Percentiles rank a stretch among this genome's conserved stretches.
phyloP scores from a whole-genome alignment of 2,113 vertebrate genomes.

The Oriolus oriolus region DNA sequence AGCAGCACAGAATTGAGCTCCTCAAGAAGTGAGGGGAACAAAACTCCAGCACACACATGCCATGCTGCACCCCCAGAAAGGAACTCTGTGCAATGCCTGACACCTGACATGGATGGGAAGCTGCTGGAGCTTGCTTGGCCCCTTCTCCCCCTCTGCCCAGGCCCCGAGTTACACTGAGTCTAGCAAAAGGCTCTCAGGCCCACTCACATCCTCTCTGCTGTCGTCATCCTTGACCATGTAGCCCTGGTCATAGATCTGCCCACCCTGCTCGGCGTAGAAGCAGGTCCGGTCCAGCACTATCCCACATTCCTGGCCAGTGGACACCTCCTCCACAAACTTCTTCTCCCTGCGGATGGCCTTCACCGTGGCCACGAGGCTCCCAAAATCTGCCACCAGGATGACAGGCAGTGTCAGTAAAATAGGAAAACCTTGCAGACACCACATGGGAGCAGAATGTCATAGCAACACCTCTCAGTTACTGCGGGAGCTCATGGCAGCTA shows the following conservation, averaged over 20 bases:
- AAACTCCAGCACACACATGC: background rate
- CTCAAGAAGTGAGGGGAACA: background rate
- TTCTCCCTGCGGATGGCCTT: slow-evolving; percentile 89
- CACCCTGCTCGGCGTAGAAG: slow-evolving; percentile 97
- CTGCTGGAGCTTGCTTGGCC: background rate
- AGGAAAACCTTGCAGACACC: background rate
- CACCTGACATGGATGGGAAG: background rate
- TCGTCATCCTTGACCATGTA: slow-evolving; percentile 89
- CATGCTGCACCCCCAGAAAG: background rate
- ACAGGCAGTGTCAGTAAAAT: background rate
- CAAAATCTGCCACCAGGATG: slow-evolving; percentile 74
- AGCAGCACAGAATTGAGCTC: background rate
- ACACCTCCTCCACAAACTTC: slow-evolving; percentile 84
- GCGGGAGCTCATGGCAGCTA: background rate
- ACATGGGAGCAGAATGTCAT: background rate
- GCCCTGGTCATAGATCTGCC: slow-evolving; percentile 93
- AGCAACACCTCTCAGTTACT: background rate
- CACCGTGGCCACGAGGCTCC: slow-evolving; percentile 78
- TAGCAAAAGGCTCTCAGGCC: background rate
- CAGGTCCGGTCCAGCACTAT: slow-evolving; percentile 90
- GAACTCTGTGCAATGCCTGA: background rate
- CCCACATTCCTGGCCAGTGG: slow-evolving; percentile 91
- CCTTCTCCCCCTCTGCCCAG: background rate
- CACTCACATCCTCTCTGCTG: slow-evolving; percentile 83
- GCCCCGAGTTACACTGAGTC: background rate